Evolutionary conservation across 1,140 invertebrate genomes (phyloP), one percentile per base, ranked within the genome.

Genomic region (Mylabris phalerata): DNA sequence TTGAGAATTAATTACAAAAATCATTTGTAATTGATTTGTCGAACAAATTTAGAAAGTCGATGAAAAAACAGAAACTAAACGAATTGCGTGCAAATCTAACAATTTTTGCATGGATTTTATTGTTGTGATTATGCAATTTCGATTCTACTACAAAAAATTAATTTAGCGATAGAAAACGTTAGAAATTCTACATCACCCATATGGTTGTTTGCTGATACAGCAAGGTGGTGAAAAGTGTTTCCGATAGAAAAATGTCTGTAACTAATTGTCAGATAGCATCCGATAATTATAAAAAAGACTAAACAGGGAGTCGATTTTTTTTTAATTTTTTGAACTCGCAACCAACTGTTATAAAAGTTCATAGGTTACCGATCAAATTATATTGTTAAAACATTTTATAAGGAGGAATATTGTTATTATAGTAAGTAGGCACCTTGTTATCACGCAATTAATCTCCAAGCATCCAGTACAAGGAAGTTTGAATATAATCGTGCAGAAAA

Each of bases 11-110:
- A 54, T 42, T 6, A 26, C 24, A 44, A 52, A 52, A 32, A 32
- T 50, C 40, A n/a, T 3, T 26, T 10, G 4, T 50, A 50, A 50
- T 52, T 43, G 50, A 52, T 52, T 52, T 43, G 46, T 54, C 32
- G 45, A 7, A 13, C 42, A 42, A 54, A 50, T 50, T 54, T 54
- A 26, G 42, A 45, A 54, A 54, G 42, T 42, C 27, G 42, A 32
- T 3, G 7, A 32, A 4, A 32, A 5, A 4, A 7, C 4, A 32
- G 41, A 46, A 10, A 13, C 7, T 9, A 42, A 45, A 54, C 38
- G 39, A 19, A 32, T 54, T 54, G 51, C 51, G 51, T 54, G 51
- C 51, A 44, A 54, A 54, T 45, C 11, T 44, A 45, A 54, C 45
- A 54, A 54, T 54, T 54, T 42, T 13, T 13, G 32, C 44, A 54